These are phyloP conservation scores for Ictalurus punctatus DNA, from an alignment of 2,113 vertebrate species.

Conservation along the genomic window DNA sequence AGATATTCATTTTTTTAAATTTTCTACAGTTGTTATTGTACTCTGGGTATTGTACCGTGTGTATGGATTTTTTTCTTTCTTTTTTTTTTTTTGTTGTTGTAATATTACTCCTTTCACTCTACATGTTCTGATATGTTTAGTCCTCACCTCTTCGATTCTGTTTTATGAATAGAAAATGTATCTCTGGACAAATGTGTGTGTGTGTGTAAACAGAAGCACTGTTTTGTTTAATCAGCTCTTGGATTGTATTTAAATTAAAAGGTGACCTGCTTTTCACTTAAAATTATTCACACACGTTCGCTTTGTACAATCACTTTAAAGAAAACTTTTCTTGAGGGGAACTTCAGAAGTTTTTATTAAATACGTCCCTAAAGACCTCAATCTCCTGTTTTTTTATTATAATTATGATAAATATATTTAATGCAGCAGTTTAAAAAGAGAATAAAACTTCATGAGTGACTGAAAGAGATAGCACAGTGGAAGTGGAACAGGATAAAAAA, in stretches of 20 bases:
- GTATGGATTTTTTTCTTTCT: background rate
- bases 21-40: background rate
- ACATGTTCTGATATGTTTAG: conserved; percentile 19
- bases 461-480: background rate
- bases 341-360: conserved; percentile 2
- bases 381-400: conserved; percentile 17
- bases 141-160: conserved; percentile 16
- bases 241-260: conserved; percentile 58
- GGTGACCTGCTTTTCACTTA: conserved; percentile 50
- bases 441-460: background rate
- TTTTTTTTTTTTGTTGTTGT: background rate
- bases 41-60: background rate
- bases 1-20: background rate
- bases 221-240: conserved; percentile 53
- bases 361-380: background rate
- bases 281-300: conserved; percentile 9
- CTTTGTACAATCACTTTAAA: conserved; percentile 19
- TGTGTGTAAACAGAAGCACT: conserved; percentile 40
- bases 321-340: conserved; percentile 1
- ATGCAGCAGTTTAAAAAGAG: too few relatives aligned
- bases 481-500: too few relatives aligned
- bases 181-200: conserved; percentile 38
- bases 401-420: too few relatives aligned
- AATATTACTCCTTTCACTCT: background rate
- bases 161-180: conserved; percentile 36